These are phyloP conservation scores for Drosophila funebris DNA, from an alignment of 1,140 invertebrate genomes.

Conservation along the genomic window DNA sequence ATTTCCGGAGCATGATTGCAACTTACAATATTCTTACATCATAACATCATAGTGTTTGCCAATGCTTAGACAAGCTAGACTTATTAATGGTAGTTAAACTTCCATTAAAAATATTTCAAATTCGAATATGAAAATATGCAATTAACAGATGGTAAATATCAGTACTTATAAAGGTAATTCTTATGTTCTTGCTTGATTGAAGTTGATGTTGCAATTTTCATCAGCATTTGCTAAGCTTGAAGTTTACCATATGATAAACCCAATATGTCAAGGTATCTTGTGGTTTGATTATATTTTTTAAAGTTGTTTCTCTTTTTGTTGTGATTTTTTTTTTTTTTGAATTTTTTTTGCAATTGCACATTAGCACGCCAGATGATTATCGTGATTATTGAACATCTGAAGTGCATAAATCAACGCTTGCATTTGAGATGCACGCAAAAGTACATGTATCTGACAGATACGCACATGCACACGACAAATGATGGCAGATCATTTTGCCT, in stretches of 20 bases:
- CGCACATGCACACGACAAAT: constrained; percentile 45
- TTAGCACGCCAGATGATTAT: constrained; percentile 42
- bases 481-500: constrained; percentile 28
- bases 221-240: neutral
- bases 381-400: constrained; percentile 41
- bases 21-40: constrained; percentile 27
- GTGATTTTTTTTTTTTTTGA: constrained; percentile 11
- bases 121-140: neutral
- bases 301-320: neutral
- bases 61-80: neutral
- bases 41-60: neutral
- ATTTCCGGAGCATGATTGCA: constrained; percentile 10
- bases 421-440: constrained; percentile 38
- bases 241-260: neutral
- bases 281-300: constrained; percentile 5
- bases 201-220: constrained; percentile 23
- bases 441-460: constrained; percentile 32
- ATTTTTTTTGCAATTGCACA: constrained; percentile 23
- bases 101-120: neutral
- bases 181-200: constrained; percentile 9
- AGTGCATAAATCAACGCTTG: constrained; percentile 17
- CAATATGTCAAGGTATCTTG: constrained; percentile 46
- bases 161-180: constrained; percentile 18
- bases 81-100: neutral
- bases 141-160: constrained; percentile 25